Evolutionary conservation across 2,888 invertebrate genomes (phyloP).

Genomic region (Hemithea aestivaria): DNA sequence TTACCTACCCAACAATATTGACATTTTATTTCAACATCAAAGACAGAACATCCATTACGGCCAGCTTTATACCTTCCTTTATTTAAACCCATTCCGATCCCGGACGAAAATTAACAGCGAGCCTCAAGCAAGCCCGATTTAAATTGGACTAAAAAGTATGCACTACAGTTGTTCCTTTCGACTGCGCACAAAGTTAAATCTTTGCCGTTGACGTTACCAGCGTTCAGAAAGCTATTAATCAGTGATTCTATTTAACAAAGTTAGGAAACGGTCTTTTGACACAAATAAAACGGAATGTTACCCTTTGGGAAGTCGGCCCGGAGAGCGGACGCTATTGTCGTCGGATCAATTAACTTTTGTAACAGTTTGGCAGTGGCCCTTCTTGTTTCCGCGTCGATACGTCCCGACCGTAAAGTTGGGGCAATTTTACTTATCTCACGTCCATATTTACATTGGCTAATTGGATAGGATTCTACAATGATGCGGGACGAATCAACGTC

Average conservation of each 20-base stretch:
- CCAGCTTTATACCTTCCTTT: constrained; percentile 22
- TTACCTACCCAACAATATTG: constrained; percentile 1
- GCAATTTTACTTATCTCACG: constrained; percentile 34
- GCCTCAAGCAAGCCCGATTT: constrained; percentile 25
- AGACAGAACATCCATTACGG: constrained; percentile 20
- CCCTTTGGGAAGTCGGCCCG: constrained; percentile 33
- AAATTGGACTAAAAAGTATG: constrained; percentile 29
- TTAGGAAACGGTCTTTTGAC: constrained; percentile 40
- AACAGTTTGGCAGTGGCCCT: constrained; percentile 39
- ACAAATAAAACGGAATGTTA: constrained; percentile 45
- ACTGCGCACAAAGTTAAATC: constrained; percentile 37
- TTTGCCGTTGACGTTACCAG: constrained; percentile 37
- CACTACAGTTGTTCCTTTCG: constrained; percentile 30
- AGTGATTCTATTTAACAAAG: constrained; percentile 45
- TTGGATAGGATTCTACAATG: constrained; percentile 21
- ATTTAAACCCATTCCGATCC: constrained; percentile 26
- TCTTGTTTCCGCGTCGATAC: constrained; percentile 36
- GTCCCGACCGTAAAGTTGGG: constrained; percentile 33
- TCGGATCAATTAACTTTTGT: constrained; percentile 47
- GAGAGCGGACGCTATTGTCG: constrained; percentile 35
- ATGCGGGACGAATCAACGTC: constrained; percentile 8
- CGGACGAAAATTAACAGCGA: constrained; percentile 25
- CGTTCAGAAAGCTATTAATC: constrained; percentile 43
- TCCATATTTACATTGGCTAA: constrained; percentile 28
- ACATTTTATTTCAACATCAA: constrained; percentile 7